phyloP scores from a whole-genome alignment of 2,888 invertebrate species.

The Hyppa rectilinea region DNA sequence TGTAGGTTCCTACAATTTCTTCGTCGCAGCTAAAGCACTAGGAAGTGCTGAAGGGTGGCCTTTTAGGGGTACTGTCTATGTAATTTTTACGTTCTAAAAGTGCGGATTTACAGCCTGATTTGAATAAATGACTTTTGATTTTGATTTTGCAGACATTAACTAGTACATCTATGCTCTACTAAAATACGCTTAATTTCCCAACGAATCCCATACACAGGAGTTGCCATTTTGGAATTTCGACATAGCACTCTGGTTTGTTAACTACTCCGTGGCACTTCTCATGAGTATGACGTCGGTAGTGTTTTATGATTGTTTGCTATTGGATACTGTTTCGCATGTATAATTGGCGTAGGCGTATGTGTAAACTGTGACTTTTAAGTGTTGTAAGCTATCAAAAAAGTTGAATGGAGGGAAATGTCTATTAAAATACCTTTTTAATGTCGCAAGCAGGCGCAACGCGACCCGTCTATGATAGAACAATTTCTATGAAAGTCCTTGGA shows the following conservation, averaged over 20 bases:
- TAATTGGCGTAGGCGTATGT: not conserved
- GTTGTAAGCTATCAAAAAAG: not conserved
- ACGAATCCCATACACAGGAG: not conserved
- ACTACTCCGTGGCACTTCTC: constrained; percentile 4
- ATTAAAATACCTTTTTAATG: not conserved
- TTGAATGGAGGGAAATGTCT: not conserved
- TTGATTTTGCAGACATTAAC: too few relatives aligned
- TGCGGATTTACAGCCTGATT: too few relatives aligned
- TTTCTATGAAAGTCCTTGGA: too few relatives aligned
- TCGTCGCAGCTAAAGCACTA: too few relatives aligned
- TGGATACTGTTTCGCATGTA: constrained; percentile 12
- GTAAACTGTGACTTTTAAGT: not conserved
- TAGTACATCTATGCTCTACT: not conserved
- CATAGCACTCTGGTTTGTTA: constrained; percentile 7
- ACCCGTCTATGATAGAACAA: too few relatives aligned
- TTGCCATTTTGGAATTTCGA: not conserved
- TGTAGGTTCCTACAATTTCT: too few relatives aligned
- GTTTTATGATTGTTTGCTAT: constrained; percentile 20
- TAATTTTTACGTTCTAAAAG: too few relatives aligned
- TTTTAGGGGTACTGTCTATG: too few relatives aligned
- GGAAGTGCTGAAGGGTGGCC: too few relatives aligned
- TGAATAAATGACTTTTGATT: too few relatives aligned
- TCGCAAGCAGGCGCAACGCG: too few relatives aligned
- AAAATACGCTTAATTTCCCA: not conserved
- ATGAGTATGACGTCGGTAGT: constrained; percentile 13